These are phyloP conservation scores for Nannospalax galili DNA, from an alignment of 2,113 vertebrate genomes.

Conservation along the genomic window DNA sequence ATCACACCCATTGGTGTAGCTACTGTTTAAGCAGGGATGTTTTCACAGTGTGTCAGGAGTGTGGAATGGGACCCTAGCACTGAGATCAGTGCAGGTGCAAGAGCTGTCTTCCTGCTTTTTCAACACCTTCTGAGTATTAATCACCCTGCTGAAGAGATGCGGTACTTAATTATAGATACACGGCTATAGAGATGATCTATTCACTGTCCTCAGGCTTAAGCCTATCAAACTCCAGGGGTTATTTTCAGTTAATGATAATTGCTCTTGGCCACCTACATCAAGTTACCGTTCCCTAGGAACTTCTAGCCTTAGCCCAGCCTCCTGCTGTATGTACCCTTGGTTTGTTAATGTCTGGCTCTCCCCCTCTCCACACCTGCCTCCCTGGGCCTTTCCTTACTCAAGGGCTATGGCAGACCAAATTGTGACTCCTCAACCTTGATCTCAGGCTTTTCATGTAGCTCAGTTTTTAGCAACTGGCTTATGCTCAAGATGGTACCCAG, in stretches of 20 bases:
- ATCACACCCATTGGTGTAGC: not conserved
- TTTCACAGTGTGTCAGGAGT: not conserved
- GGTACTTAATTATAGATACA: not conserved
- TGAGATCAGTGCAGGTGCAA: not conserved
- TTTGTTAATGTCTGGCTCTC: not conserved
- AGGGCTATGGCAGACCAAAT: not conserved
- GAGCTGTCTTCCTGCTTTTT: not conserved
- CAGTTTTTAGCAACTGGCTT: not conserved
- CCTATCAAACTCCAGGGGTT: not conserved
- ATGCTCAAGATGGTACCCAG: not conserved
- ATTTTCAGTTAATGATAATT: not conserved
- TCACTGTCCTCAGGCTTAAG: not conserved
- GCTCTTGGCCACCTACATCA: not conserved
- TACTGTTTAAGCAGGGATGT: not conserved
- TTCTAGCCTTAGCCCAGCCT: not conserved
- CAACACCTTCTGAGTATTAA: not conserved
- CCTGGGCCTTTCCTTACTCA: not conserved
- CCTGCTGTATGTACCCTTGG: not conserved
- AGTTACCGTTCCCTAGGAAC: not conserved
- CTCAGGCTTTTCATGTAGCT: not conserved
- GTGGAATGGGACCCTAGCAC: not conserved
- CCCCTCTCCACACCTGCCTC: not conserved
- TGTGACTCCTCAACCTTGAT: not conserved
- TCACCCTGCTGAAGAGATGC: too few relatives aligned
- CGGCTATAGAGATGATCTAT: not conserved